phyloP scores from a whole-genome alignment of 2,888 invertebrate species.

The Sarcophaga variegata region DNA sequence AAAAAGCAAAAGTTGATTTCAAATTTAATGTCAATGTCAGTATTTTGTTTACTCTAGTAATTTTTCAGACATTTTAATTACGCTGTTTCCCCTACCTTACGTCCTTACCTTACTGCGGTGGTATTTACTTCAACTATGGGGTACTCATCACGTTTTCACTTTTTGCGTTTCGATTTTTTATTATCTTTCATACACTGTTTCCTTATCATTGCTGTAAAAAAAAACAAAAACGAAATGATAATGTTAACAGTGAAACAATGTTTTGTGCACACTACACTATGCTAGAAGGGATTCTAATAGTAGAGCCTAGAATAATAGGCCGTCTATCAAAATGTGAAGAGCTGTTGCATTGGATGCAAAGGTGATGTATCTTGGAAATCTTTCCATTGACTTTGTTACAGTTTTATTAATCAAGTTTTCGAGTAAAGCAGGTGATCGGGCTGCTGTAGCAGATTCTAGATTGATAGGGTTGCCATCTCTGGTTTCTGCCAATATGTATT shows the following conservation, averaged over 20 bases:
- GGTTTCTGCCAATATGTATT: too few relatives aligned
- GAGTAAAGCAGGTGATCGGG: too few relatives aligned
- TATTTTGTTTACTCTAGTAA: neutral
- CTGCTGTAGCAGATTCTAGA: too few relatives aligned
- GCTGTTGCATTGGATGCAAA: too few relatives aligned
- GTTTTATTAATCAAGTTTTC: too few relatives aligned
- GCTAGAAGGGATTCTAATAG: neutral
- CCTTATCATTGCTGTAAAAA: neutral
- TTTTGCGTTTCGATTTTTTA: neutral
- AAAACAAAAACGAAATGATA: neutral
- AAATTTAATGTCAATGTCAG: neutral
- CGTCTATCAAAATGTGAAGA: too few relatives aligned
- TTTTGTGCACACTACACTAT: neutral
- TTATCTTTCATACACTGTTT: neutral
- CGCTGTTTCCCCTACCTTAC: neutral
- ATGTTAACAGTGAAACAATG: neutral
- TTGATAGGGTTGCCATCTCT: too few relatives aligned
- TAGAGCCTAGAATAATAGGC: too few relatives aligned
- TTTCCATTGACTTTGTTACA: too few relatives aligned
- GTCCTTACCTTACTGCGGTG: neutral
- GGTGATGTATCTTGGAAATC: too few relatives aligned
- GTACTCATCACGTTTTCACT: neutral
- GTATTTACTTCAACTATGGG: neutral
- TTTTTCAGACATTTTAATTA: neutral
- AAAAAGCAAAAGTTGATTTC: neutral